phyloP scores from a whole-genome alignment of 2,113 vertebrate genomes.

The Syngnathus floridae region DNA sequence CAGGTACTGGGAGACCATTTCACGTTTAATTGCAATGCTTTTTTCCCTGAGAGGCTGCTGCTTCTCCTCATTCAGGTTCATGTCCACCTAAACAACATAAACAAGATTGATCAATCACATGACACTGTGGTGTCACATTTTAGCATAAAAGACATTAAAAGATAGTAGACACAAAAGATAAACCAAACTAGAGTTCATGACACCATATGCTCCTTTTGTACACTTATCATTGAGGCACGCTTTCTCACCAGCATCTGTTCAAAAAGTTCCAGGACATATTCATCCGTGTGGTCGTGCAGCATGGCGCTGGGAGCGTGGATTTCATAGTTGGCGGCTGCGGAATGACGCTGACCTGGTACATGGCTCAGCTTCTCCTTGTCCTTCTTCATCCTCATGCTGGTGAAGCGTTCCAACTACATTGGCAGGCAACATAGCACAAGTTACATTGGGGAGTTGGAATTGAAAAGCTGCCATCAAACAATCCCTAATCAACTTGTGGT shows the following conservation, averaged over 20 bases:
- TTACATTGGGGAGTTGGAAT: conserved; percentile 10
- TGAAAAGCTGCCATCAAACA: conserved; percentile 1
- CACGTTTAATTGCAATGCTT: conserved; percentile 78
- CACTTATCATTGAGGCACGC: background rate
- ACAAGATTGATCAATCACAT: background rate
- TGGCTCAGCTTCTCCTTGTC: conserved; percentile 78
- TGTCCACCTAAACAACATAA: conserved; percentile 71
- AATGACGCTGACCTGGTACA: conserved; percentile 69
- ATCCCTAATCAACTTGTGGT: conserved; percentile 20
- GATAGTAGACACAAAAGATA: background rate
- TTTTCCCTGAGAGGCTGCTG: conserved; percentile 78
- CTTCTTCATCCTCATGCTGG: conserved; percentile 88
- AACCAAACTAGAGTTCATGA: too few relatives aligned
- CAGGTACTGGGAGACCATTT: conserved; percentile 84
- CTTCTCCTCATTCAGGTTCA: conserved; percentile 85
- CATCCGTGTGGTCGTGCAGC: conserved; percentile 73
- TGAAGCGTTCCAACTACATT: conserved; percentile 83
- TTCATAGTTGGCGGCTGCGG: conserved; percentile 74
- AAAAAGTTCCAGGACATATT: conserved; percentile 81
- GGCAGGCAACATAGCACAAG: conserved; percentile 17
- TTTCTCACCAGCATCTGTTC: conserved; percentile 88
- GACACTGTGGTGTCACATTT: background rate
- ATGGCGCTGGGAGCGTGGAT: conserved; percentile 55
- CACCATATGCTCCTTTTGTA: background rate
- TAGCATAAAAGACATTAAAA: background rate